A percentile compares a stretch with the other conserved stretches of the same genome.
Conservation (phyloP, 30 jellyfish, hydroid and myxozoan species). For the Pelagia noctiluca region DNA sequence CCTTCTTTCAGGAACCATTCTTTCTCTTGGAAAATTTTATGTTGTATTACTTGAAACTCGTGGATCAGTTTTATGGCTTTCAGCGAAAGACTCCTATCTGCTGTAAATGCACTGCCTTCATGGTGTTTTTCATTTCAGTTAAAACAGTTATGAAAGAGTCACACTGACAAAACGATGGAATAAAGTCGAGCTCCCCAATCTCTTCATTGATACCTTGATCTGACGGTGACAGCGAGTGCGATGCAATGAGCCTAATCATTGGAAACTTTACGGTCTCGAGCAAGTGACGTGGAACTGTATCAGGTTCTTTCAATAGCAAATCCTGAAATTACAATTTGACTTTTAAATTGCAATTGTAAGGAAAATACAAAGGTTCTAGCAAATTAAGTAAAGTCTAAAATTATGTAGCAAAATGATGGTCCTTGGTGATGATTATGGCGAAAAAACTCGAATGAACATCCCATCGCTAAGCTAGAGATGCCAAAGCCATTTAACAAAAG, state of each 20-base stretch:
- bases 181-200: not conserved
- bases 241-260: not conserved
- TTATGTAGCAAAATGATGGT: no score
- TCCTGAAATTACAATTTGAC: no score
- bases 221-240: conserved; percentile 9
- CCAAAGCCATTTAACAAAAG: no score
- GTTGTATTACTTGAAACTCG: conserved; percentile 5
- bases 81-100: not conserved
- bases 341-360: no score
- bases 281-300: not conserved
- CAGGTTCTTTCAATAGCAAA: no score
- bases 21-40: conserved; percentile 2
- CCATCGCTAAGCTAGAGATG: no score
- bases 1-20: conserved; percentile 8
- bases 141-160: not conserved
- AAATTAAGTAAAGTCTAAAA: no score
- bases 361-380: no score
- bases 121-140: not conserved
- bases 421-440: no score
- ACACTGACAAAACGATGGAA: not conserved
- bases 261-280: conserved; percentile 12
- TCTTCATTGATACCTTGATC: conserved; percentile 2
- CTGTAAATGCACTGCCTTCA: not conserved
- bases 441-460: no score
- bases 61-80: not conserved